Conservation (phyloP, 2,797 vertebrate species). For the Arvicola amphibius region DNA sequence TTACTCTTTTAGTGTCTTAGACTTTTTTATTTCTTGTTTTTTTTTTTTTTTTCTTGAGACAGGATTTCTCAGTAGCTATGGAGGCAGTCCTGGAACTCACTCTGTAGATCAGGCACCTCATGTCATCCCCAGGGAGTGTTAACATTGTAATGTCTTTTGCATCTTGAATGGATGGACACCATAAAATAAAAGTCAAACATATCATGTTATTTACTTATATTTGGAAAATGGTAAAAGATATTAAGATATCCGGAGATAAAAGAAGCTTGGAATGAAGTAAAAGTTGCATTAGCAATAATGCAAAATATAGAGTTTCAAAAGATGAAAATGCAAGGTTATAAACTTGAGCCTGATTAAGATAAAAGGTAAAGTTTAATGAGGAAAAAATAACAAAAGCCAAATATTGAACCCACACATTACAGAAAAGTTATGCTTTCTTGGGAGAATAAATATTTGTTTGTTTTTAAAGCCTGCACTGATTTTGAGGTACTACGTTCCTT, state of each 20-base stretch:
- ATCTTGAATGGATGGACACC: neutral
- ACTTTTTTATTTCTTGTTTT: neutral
- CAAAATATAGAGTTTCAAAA: slow-evolving; percentile 4
- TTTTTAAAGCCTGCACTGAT: neutral
- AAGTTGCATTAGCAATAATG: neutral
- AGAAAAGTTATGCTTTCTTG: neutral
- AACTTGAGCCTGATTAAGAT: neutral
- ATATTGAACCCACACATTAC: neutral
- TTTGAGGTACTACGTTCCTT: neutral
- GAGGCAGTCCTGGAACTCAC: too few species aligned
- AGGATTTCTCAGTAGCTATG: too few species aligned
- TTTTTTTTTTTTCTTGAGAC: too few species aligned
- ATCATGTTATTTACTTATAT: neutral
- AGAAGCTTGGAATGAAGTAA: neutral
- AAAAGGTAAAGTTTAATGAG: neutral
- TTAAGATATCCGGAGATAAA: neutral
- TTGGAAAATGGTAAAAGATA: neutral
- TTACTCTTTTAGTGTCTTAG: neutral
- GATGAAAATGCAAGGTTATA: neutral
- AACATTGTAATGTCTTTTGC: neutral
- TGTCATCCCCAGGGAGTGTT: neutral
- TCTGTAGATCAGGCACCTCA: too few species aligned
- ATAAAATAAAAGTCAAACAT: neutral
- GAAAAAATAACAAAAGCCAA: neutral
- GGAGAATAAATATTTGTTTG: neutral